Evolutionary conservation across 2,797 vertebrate species (phyloP), one percentile per base, ranked within the genome.

Genomic region (Erpetoichthys calabaricus): DNA sequence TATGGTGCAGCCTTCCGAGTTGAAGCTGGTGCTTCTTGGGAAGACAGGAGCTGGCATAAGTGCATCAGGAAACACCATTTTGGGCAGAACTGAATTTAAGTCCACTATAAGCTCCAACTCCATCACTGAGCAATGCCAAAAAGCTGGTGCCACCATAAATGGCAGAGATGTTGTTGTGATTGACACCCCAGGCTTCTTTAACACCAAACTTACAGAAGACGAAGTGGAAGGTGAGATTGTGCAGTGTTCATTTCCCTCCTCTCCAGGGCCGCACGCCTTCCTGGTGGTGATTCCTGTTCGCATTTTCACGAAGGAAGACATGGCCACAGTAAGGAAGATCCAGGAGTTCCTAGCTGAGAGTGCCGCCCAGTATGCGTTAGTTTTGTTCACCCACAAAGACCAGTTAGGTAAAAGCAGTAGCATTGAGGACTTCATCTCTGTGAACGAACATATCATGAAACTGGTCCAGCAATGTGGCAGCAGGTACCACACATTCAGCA

Each of bases 221-320:
- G 81, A 60, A 80, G 51, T 5, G 77, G 81, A 64, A 63, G 41
- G 5, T 53, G 74, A 68, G 70, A 81, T 77, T 5, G 56, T 57
- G n/a, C 46, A 75, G 25, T 70, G 83, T 6, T 43, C 67, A 52
- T 71, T 68, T 2, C 70, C 78, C 8, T 80, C 74, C 3, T 75
- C 68, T n/a, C 84, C 81, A 0, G 86, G 83, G 10, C 83, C 85
- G n/a, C 80, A 88, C 0, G 69, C 71, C 61, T 68, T 89, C 59
- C 73, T 89, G 52, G 70, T 89, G 62, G 73, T 79, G 57, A 64
- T 81, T 45, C 83, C 80, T 3, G 64, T 69, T 68, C 83, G 83
- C 62, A 65, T 75, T 4, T 85, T 85, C 68, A 76, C 71, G 0
- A 63, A 76, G 3, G 78, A 79, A 58, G 69, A 85, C 56, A 54